A percentile compares a stretch with the other conserved stretches of the same genome.
phyloP scores from a whole-genome alignment of 2,113 vertebrate species.

The Pycnonotus jocosus region DNA sequence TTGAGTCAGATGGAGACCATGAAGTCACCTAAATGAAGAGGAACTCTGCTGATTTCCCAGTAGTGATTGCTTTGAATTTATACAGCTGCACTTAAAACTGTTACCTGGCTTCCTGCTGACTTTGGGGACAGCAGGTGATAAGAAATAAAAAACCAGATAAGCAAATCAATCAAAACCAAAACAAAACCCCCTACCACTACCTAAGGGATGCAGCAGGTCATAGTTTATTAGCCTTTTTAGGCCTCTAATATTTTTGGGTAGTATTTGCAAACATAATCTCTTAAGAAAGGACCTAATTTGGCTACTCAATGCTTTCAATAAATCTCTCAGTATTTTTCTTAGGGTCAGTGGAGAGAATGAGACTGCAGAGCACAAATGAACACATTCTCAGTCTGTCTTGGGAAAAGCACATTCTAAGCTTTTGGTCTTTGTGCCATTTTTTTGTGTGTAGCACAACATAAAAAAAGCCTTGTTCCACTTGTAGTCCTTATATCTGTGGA shows the following conservation, averaged over 20 bases:
- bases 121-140: not conserved
- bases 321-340: not conserved
- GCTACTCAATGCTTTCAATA: not conserved
- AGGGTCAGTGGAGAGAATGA: not conserved
- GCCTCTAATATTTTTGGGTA: not conserved
- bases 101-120: not conserved
- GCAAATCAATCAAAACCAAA: not conserved
- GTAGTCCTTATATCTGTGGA: not conserved
- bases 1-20: not conserved
- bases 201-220: not conserved
- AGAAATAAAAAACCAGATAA: not conserved
- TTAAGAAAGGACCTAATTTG: not conserved
- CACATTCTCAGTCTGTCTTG: not conserved
- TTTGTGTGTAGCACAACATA: not conserved
- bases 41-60: not conserved
- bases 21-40: not conserved
- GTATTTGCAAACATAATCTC: not conserved
- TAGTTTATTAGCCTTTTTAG: not conserved
- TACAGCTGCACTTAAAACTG: not conserved
- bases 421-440: not conserved
- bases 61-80: not conserved
- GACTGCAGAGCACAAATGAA: not conserved
- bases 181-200: fast-evolving
- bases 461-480: not conserved
- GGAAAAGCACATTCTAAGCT: not conserved